phyloP scores from a whole-genome alignment of 2,888 invertebrate species.

The Apocheima hispidaria region DNA sequence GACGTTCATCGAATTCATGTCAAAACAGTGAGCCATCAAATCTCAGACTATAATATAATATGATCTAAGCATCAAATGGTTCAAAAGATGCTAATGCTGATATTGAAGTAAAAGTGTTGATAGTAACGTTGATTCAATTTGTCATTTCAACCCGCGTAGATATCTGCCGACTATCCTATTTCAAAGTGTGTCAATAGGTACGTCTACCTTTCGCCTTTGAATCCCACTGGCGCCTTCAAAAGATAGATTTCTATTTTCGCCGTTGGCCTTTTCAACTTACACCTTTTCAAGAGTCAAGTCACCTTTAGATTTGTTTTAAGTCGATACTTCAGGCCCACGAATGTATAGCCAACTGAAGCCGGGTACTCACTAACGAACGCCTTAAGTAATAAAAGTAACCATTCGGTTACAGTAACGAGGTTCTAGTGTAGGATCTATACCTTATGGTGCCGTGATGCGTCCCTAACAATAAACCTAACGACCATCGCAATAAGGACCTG shows the following conservation, averaged over 20 bases:
- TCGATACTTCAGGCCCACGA: background rate
- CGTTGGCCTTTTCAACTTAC: conserved; percentile 12
- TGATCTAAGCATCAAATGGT: no score
- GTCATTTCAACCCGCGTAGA: background rate
- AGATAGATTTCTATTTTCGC: conserved; percentile 9
- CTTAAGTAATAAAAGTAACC: no score
- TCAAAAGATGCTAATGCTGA: background rate
- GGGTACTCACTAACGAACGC: no score
- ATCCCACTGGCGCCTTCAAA: background rate
- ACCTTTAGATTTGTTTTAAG: conserved; percentile 10
- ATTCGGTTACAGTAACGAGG: no score
- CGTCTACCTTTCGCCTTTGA: conserved; percentile 9
- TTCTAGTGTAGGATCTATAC: no score
- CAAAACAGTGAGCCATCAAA: no score
- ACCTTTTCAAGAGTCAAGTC: conserved; percentile 14
- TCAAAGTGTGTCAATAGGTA: conserved; percentile 13
- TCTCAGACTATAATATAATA: no score
- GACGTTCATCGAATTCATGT: no score
- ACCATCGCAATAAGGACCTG: no score
- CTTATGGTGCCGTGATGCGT: no score
- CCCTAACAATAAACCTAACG: no score
- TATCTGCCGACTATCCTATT: background rate
- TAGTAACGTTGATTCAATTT: background rate
- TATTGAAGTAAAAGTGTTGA: background rate
- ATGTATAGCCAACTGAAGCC: background rate